Percentiles rank a stretch among this genome's conserved stretches.
These are phyloP conservation scores for Helicoverpa armigera DNA, from an alignment of 1,140 invertebrate species.

Conservation along the genomic window DNA sequence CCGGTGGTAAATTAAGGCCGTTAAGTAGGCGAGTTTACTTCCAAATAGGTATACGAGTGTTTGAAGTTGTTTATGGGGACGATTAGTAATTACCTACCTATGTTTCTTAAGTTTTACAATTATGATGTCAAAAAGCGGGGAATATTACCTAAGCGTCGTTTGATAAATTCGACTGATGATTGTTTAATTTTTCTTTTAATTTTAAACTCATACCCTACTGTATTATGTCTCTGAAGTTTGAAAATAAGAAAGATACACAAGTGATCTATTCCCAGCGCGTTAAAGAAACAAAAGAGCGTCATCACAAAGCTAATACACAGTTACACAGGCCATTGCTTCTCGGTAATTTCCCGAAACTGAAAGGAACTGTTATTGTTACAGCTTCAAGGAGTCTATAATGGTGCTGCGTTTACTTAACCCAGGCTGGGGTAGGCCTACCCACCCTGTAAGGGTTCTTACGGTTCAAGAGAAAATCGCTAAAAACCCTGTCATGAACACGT, in stretches of 20 bases:
- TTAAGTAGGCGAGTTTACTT: constrained; percentile 9
- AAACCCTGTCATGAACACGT: constrained; percentile 45
- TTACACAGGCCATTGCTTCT: background rate
- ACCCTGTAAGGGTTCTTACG: constrained; percentile 1
- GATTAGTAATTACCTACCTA: no score
- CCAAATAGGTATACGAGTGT: background rate
- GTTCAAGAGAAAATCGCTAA: constrained; percentile 42
- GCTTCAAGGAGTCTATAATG: constrained; percentile 13
- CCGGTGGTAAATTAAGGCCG: constrained; percentile 14
- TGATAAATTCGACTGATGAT: no score
- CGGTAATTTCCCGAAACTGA: constrained; percentile 18
- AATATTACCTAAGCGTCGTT: no score
- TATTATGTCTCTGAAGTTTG: no score
- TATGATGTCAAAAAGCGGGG: no score
- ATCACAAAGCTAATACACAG: background rate
- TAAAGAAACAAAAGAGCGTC: background rate
- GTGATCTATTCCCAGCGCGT: no score
- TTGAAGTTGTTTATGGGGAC: background rate
- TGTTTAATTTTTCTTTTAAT: no score
- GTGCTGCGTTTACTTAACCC: constrained; percentile 38
- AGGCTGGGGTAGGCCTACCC: background rate
- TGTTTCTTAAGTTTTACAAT: no score
- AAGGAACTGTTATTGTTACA: constrained; percentile 20
- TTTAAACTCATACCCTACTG: no score
- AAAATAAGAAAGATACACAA: no score